phyloP scores from a whole-genome alignment of 2,113 vertebrate genomes.

The Clupea harengus region DNA sequence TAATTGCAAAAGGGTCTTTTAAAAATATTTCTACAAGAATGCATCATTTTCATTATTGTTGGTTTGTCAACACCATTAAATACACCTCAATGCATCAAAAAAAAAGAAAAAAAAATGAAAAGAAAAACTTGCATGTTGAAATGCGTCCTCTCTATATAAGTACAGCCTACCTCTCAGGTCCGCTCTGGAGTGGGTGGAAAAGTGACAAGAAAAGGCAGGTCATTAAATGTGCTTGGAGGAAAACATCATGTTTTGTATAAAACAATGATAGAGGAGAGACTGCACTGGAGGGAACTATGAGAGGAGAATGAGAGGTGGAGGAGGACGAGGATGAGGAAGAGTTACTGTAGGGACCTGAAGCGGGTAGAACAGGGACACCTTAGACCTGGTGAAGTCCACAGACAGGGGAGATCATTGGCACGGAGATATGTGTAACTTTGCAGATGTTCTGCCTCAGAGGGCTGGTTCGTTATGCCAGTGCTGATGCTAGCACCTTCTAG shows the following conservation, averaged over 20 bases:
- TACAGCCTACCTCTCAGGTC: constrained; percentile 54
- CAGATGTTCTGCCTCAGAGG: background rate
- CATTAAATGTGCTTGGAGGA: constrained; percentile 43
- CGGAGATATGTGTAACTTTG: constrained; percentile 32
- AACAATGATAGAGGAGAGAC: constrained; percentile 36
- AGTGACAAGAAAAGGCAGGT: constrained; percentile 58
- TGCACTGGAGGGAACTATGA: constrained; percentile 1
- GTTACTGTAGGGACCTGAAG: background rate
- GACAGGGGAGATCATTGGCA: background rate
- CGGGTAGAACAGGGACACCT: background rate
- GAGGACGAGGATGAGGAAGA: constrained; percentile 8
- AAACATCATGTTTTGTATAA: constrained; percentile 28
- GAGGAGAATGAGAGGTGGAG: background rate
- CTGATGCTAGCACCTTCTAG: background rate
- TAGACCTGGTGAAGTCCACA: background rate
- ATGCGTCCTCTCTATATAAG: constrained; percentile 51
- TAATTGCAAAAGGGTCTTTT: constrained; percentile 87
- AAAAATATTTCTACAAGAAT: constrained; percentile 91
- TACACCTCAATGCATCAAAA: constrained; percentile 66
- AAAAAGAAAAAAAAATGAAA: constrained; percentile 64
- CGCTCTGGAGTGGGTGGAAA: constrained; percentile 43
- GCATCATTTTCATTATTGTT: constrained; percentile 71
- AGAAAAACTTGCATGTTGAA: constrained; percentile 61
- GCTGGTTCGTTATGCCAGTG: background rate
- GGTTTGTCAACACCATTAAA: constrained; percentile 70